Base-by-base conservation (phyloP, 2,888 invertebrate genomes). In the Amorpha juglandis region DNA sequence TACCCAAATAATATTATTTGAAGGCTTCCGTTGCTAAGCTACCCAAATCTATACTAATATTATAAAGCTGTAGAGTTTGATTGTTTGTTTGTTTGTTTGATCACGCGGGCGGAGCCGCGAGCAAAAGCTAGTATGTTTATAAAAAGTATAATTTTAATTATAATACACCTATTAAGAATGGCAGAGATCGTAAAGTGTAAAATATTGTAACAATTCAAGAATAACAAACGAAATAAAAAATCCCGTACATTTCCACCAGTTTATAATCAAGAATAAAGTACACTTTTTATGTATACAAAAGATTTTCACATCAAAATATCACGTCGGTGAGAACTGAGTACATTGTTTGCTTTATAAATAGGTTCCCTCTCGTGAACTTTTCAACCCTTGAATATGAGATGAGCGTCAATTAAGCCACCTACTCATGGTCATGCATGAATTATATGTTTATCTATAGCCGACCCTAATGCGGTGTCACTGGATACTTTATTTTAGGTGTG, bases 361-460 rank as follows among this genome's bases (percentile, higher is more conserved):
- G 76, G 78, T 81, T 75, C 81, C 77, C 81, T 84, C 80, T 82
- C 82, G 81, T 79, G 80, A 81, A 82, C 80, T 84, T 82, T 79
- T 82, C 78, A 83, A 83, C 86, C 87, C 84, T 84, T 86, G 87
- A 88, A 87, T 88, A 83, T 76, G 79, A 81, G 81, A 87, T 86
- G 86, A 86, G 83, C 85, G 86, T 86, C 87, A 88, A 89, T 88
- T 89, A 88, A 84, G 77, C 75, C 77, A 80, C 71, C 80, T 80
- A 78, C 78, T 76, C 80, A 73, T 76, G 72, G 74, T 70, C 76
- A 68, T 75, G 74, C 74, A 73, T 74, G 74, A 74, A 52, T 67
- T 68, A 69, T 65, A 68, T 67, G 64, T 63, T 67, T 64, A 66
- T 65, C 64, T 65, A 64, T 64, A 53, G 42, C 42, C 55, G 67